phyloP scores from a whole-genome alignment of 2,113 vertebrate genomes.

The Genyomyrus donnyi region DNA sequence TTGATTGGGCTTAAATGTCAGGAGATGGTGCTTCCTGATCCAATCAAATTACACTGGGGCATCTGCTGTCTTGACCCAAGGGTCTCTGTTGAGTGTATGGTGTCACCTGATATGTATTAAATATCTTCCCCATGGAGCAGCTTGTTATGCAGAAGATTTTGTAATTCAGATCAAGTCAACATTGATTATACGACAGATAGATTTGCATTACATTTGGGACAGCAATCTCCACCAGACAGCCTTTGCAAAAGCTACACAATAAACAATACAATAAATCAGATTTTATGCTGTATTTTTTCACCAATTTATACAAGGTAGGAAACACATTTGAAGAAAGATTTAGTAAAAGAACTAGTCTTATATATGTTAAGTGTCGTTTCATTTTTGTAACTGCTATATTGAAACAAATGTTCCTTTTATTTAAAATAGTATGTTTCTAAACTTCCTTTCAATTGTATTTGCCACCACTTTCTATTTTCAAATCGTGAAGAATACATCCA shows the following conservation, averaged over 20 bases:
- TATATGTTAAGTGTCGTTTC: background rate
- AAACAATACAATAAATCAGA: background rate
- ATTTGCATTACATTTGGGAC: background rate
- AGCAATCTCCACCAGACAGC: background rate
- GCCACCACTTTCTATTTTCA: background rate
- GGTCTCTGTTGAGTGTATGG: background rate
- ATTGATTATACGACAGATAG: background rate
- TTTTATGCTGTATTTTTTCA: background rate
- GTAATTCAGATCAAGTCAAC: background rate
- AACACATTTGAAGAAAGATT: background rate
- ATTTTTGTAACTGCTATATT: background rate
- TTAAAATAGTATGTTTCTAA: background rate
- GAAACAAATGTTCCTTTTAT: background rate
- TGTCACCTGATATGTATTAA: background rate
- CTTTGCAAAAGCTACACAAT: background rate
- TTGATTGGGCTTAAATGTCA: background rate
- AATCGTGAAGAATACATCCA: background rate
- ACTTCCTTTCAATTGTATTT: background rate
- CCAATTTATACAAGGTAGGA: background rate
- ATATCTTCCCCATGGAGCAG: background rate
- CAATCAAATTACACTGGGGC: background rate
- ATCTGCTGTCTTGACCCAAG: background rate
- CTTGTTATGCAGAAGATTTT: background rate
- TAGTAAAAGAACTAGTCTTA: background rate
- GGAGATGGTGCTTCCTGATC: slow-evolving; percentile 12